Evolutionary conservation across 92 coral and sea anemone species (phyloP).

Genomic region (Umimayanthus kanabou): DNA sequence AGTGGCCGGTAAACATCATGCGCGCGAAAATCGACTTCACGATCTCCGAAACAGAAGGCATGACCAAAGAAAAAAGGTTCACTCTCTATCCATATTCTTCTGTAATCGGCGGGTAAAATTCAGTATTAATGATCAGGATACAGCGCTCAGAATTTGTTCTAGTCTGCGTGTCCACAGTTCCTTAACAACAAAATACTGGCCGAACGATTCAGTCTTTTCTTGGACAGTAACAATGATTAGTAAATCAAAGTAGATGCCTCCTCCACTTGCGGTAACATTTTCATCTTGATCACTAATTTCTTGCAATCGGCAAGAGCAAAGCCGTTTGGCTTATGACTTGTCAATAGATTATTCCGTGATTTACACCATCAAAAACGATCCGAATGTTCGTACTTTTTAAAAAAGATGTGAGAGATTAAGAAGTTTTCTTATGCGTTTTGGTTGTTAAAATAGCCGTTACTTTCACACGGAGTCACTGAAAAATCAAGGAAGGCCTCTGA

Average conservation of each 20-base stretch:
- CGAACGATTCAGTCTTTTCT: background rate
- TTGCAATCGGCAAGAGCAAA: constrained; percentile 2
- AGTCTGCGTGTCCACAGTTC: background rate
- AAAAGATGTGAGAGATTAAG: background rate
- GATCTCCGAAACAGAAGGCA: constrained; percentile 63
- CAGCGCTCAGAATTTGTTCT: too few species aligned
- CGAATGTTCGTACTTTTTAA: background rate
- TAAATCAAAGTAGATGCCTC: background rate
- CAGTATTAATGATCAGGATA: too few species aligned
- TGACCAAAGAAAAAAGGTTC: background rate
- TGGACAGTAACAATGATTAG: background rate
- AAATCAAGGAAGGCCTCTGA: background rate
- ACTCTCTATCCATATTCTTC: background rate
- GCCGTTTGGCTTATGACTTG: background rate
- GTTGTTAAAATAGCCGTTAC: background rate
- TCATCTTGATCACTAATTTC: constrained; percentile 4
- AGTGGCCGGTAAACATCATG: constrained; percentile 76
- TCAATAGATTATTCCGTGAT: background rate
- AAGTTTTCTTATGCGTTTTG: background rate
- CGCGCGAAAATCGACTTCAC: constrained; percentile 85
- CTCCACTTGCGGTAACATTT: background rate
- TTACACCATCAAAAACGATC: background rate
- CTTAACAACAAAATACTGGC: background rate
- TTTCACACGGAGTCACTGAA: background rate
- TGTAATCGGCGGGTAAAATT: background rate